phyloP scores from a whole-genome alignment of 2,888 invertebrate species.

The Tenthredo distinguenda region DNA sequence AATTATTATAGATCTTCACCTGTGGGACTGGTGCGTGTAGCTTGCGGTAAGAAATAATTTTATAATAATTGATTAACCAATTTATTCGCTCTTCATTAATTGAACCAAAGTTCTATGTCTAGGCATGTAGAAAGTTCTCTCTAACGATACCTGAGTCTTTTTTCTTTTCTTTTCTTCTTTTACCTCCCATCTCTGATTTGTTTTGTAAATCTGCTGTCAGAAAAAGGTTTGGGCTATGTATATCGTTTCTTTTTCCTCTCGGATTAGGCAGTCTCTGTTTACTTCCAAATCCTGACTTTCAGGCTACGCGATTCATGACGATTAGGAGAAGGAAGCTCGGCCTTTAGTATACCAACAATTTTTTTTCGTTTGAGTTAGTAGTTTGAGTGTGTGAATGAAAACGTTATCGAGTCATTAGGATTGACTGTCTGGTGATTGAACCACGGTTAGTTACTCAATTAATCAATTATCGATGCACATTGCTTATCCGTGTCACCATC shows the following conservation, averaged over 20 bases:
- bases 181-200: neutral
- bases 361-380: neutral
- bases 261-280: neutral
- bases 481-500: neutral
- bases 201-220: neutral
- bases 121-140: neutral
- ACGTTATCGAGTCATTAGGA: neutral
- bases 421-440: neutral
- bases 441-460: neutral
- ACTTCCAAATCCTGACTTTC: neutral
- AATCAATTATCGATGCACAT: neutral
- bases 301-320: neutral
- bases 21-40: neutral
- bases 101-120: neutral
- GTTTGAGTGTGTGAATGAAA: neutral
- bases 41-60: constrained; percentile 26
- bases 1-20: neutral
- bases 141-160: neutral
- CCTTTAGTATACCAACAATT: neutral
- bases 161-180: neutral
- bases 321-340: neutral
- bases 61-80: neutral
- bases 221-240: neutral
- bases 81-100: neutral
- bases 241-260: neutral